Evolutionary conservation across 2,113 vertebrate genomes (phyloP).

Genomic region (Rana temporaria): DNA sequence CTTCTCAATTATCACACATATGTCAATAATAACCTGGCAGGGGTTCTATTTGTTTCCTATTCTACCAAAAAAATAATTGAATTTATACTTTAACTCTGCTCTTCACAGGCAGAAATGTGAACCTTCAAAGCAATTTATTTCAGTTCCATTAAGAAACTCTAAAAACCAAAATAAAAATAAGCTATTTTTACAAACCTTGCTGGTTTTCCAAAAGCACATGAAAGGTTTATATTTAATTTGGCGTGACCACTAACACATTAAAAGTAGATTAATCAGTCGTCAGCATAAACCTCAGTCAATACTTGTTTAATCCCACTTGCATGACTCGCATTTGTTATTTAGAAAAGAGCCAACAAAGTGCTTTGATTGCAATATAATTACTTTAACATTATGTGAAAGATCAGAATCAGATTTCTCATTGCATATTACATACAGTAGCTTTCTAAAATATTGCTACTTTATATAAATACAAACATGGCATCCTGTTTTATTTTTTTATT

Average conservation of each 20-base stretch:
- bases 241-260: background rate
- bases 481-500: too few relatives aligned
- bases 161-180: background rate
- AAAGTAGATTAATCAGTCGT: constrained; percentile 14
- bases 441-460: too few relatives aligned
- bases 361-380: background rate
- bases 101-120: too few relatives aligned
- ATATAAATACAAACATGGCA: too few relatives aligned
- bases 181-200: background rate
- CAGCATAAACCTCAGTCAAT: constrained; percentile 7
- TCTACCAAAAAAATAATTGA: too few relatives aligned
- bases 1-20: too few relatives aligned
- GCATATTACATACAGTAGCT: too few relatives aligned
- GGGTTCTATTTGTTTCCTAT: too few relatives aligned
- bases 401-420: too few relatives aligned
- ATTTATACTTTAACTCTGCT: too few relatives aligned
- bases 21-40: too few relatives aligned
- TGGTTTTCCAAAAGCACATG: background rate
- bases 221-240: constrained; percentile 11
- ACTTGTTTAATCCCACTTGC: background rate
- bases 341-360: background rate
- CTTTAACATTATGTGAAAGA: background rate
- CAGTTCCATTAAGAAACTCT: background rate
- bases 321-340: background rate
- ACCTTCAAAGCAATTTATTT: background rate